These are phyloP conservation scores for Parnassius glacialis DNA, from an alignment of 2,888 invertebrate genomes.

Conservation along the genomic window DNA sequence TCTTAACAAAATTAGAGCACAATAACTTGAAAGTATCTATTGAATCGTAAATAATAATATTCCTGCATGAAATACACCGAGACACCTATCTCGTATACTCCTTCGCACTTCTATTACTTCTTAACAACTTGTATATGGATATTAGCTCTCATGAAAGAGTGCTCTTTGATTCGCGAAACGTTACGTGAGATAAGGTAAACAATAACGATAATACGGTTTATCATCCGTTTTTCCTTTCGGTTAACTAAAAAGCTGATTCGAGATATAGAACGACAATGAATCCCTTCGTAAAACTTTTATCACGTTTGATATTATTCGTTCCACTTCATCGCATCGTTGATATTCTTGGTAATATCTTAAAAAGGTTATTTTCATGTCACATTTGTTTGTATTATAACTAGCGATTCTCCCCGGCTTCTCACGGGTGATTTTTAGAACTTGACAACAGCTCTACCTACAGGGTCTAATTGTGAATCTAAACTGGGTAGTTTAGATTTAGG, in stretches of 20 bases:
- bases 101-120: constrained; percentile 5
- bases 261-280: neutral
- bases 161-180: constrained; percentile 3
- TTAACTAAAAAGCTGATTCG: constrained; percentile 1
- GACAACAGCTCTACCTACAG: too few species aligned
- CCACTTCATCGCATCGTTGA: too few species aligned
- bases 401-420: too few species aligned
- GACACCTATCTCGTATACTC: constrained; percentile 11
- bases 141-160: constrained; percentile 5
- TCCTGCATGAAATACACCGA: constrained; percentile 11
- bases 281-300: too few species aligned
- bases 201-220: neutral
- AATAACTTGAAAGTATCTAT: neutral
- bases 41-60: constrained; percentile 7
- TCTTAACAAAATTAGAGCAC: too few species aligned
- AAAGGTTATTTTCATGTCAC: too few species aligned
- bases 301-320: too few species aligned
- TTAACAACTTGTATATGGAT: constrained; percentile 23
- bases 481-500: too few species aligned
- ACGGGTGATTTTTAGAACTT: too few species aligned
- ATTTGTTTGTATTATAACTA: too few species aligned
- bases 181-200: neutral
- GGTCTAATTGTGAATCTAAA: too few species aligned
- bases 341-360: too few species aligned
- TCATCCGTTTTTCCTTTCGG: constrained; percentile 3